Evolutionary conservation across 2,113 vertebrate genomes (phyloP).

Genomic region (Anarhynchus alexandrinus): DNA sequence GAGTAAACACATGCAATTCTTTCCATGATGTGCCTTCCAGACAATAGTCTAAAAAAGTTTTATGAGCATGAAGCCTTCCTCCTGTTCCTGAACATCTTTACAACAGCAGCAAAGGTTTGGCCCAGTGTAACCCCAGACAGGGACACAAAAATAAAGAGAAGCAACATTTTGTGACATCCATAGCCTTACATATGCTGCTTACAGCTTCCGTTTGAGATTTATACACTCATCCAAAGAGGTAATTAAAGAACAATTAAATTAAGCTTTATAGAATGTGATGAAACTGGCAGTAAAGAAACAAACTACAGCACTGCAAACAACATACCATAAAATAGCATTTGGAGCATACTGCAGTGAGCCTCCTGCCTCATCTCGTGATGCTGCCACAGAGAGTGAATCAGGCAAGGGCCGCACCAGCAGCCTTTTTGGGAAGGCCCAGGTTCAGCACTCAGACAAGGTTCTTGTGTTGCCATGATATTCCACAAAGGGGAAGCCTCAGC

Average conservation of each 20-base stretch:
- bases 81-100: background rate
- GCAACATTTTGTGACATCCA: background rate
- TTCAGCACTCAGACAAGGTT: background rate
- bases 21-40: background rate
- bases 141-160: background rate
- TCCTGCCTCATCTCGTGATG: background rate
- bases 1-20: background rate
- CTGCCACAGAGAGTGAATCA: background rate
- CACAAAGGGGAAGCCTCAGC: background rate
- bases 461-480: background rate
- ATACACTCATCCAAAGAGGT: background rate
- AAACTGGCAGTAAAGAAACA: background rate
- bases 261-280: background rate
- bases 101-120: background rate
- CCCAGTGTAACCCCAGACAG: background rate
- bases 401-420: background rate
- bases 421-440: background rate
- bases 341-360: background rate
- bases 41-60: background rate
- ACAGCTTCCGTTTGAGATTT: background rate
- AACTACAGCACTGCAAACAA: background rate
- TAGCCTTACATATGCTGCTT: background rate
- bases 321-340: background rate
- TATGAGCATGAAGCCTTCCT: background rate
- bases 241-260: slow-evolving; percentile 49